A percentile compares a stretch with the other conserved stretches of the same genome.
phyloP scores from a whole-genome alignment of 2,888 invertebrate species.

The Geotrupes spiniger region DNA sequence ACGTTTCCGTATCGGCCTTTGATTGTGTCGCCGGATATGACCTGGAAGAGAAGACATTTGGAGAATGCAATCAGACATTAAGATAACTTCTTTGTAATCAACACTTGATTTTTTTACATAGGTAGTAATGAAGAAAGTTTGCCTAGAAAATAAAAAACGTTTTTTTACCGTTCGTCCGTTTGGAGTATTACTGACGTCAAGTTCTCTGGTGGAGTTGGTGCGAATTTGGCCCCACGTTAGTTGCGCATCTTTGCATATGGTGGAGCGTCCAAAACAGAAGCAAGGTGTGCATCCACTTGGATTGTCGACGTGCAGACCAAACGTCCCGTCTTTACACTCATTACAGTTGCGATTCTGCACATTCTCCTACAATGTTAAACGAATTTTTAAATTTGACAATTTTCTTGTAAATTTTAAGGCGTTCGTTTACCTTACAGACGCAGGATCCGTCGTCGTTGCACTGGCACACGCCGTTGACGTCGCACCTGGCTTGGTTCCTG shows the following conservation, averaged over 20 bases:
- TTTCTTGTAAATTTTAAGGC: neutral
- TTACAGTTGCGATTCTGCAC: conserved; percentile 83
- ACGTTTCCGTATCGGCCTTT: conserved; percentile 59
- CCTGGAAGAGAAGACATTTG: neutral
- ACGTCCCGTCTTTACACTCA: conserved; percentile 78
- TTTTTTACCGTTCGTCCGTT: neutral
- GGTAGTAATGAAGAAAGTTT: too few relatives aligned
- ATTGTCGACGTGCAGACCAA: conserved; percentile 76
- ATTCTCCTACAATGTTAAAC: conserved; percentile 65
- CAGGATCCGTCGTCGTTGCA: conserved; percentile 81
- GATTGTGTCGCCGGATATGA: conserved; percentile 49
- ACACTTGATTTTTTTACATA: too few relatives aligned
- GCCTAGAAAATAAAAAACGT: too few relatives aligned
- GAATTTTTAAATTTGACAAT: neutral
- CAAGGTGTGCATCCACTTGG: conserved; percentile 90
- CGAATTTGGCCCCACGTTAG: conserved; percentile 81
- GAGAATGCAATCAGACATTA: too few relatives aligned
- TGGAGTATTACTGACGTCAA: conserved; percentile 2
- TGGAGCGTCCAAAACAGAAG: conserved; percentile 90
- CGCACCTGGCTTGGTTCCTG: conserved; percentile 46
- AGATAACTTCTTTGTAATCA: too few relatives aligned
- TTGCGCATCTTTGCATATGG: conserved; percentile 75
- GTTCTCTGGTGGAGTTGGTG: conserved; percentile 49
- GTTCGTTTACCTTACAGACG: conserved; percentile 73
- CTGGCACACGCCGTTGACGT: conserved; percentile 59